Evolutionary conservation across 1,140 invertebrate genomes (phyloP).

Genomic region (Saxidomus purpurata): DNA sequence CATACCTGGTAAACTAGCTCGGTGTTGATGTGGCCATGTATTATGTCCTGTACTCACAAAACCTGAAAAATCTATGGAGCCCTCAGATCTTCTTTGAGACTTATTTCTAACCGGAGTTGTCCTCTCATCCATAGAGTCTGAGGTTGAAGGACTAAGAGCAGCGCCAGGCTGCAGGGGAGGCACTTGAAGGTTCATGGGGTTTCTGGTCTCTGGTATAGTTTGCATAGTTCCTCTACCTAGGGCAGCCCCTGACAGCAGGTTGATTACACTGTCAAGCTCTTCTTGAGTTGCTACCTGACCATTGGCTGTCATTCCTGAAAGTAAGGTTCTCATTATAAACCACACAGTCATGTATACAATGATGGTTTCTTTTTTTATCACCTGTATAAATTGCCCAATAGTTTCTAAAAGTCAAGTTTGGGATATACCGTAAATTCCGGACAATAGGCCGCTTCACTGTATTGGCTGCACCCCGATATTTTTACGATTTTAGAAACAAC

Average conservation of each 20-base stretch:
- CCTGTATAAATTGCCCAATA: no score
- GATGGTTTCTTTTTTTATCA: no score
- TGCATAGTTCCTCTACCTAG: constrained; percentile 63
- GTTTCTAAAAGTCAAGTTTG: no score
- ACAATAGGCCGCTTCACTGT: no score
- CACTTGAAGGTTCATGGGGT: constrained; percentile 75
- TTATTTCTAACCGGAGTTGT: constrained; percentile 37
- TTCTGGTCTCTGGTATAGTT: constrained; percentile 71
- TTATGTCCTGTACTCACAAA: constrained; percentile 71
- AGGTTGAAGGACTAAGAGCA: constrained; percentile 1
- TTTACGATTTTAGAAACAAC: no score
- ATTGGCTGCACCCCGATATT: no score
- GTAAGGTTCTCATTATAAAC: no score
- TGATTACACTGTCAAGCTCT: constrained; percentile 83
- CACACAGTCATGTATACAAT: no score
- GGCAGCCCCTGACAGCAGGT: constrained; percentile 78
- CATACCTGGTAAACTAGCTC: constrained; percentile 78
- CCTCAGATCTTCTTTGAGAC: constrained; percentile 80
- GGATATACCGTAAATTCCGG: no score
- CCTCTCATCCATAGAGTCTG: constrained; percentile 33
- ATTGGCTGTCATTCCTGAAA: not conserved
- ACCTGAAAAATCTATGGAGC: constrained; percentile 78
- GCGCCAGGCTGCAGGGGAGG: constrained; percentile 36
- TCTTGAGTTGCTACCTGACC: constrained; percentile 81
- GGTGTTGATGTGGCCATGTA: constrained; percentile 77